Conservation (phyloP, 1,140 invertebrate species). For the Diachasmimorpha longicaudata region DNA sequence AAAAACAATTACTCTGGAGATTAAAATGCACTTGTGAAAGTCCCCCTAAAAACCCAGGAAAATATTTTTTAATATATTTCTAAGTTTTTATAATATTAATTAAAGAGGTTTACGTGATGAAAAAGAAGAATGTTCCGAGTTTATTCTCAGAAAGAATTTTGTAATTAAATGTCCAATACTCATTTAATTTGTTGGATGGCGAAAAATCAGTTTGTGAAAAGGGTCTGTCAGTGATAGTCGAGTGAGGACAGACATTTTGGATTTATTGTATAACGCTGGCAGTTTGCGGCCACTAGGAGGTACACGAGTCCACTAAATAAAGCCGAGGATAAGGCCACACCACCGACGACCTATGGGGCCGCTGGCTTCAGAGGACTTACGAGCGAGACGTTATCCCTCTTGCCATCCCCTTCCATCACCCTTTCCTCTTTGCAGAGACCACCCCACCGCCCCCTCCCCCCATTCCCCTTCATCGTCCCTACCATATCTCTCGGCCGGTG, state of each 20-base stretch:
- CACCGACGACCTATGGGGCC: conserved; percentile 21
- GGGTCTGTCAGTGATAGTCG: conserved; percentile 15
- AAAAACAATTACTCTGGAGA: too few relatives aligned
- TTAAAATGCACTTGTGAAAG: too few relatives aligned
- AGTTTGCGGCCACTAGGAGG: conserved; percentile 42
- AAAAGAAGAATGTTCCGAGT: too few relatives aligned
- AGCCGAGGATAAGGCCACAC: conserved; percentile 43
- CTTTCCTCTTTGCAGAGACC: conserved; percentile 9
- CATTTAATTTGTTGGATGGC: background rate
- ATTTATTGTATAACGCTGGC: conserved; percentile 34
- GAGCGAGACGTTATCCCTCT: conserved; percentile 32
- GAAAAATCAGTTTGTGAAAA: conserved; percentile 20
- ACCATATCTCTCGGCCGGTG: background rate
- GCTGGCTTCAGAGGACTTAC: conserved; percentile 26
- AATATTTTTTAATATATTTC: too few relatives aligned
- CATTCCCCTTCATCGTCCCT: background rate
- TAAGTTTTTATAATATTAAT: too few relatives aligned
- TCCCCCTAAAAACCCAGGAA: too few relatives aligned
- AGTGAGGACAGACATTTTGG: conserved; percentile 49
- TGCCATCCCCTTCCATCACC: conserved; percentile 7
- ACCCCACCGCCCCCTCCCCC: background rate
- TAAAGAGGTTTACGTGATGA: too few relatives aligned
- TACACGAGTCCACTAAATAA: conserved; percentile 56
- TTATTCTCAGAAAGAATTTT: too few relatives aligned
- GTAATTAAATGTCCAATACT: too few relatives aligned